Percentiles rank a stretch among this genome's conserved stretches.
These are phyloP conservation scores for Epinephelus fuscoguttatus DNA, from an alignment of 2,113 vertebrate genomes.

Conservation along the genomic window DNA sequence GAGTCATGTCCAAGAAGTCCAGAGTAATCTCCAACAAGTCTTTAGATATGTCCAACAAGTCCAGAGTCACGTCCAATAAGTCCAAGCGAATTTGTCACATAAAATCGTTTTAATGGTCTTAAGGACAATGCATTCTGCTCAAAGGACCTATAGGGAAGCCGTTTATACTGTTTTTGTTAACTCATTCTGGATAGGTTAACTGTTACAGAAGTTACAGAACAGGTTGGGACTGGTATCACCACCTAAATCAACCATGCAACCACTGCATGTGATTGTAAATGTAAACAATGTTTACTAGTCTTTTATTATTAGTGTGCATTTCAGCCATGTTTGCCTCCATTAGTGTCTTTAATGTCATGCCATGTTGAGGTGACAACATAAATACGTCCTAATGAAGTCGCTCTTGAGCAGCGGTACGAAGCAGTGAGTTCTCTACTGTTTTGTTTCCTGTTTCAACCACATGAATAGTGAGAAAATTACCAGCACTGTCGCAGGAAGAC, in stretches of 20 bases:
- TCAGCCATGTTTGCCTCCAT: background rate
- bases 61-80: too few species aligned
- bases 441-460: constrained; percentile 77
- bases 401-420: constrained; percentile 29
- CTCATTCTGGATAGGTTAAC: background rate
- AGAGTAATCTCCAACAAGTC: too few species aligned
- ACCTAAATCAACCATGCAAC: background rate
- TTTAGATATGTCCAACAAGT: too few species aligned
- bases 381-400: constrained; percentile 34
- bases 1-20: too few species aligned
- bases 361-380: background rate
- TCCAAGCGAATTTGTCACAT: too few species aligned
- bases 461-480: constrained; percentile 72
- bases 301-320: background rate
- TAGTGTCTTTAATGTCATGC: too few species aligned
- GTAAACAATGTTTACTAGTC: background rate
- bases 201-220: too few species aligned
- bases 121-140: too few species aligned
- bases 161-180: too few species aligned
- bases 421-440: constrained; percentile 30
- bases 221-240: background rate
- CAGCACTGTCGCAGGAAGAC: constrained; percentile 65
- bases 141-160: too few species aligned
- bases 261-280: background rate
- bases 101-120: too few species aligned